These are phyloP conservation scores for Bergia sp. DNA, from an alignment of 92 coral and sea anemone species.

Conservation along the genomic window DNA sequence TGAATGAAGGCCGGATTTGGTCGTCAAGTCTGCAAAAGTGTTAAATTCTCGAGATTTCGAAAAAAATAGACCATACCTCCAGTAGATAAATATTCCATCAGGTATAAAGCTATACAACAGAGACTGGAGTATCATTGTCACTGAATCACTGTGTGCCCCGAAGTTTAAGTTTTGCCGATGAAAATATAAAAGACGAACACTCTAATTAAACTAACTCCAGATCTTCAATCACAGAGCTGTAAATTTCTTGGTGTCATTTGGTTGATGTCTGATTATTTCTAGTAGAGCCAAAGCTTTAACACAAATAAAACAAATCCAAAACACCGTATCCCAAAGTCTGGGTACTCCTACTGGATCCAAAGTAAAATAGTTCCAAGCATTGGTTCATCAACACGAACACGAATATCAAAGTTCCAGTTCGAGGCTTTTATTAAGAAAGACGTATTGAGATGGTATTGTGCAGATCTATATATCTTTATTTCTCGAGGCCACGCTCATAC, in stretches of 20 bases:
- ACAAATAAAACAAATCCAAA: neutral
- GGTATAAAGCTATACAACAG: neutral
- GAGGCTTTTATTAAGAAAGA: neutral
- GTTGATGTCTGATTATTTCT: neutral
- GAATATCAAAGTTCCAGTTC: neutral
- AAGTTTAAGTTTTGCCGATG: neutral
- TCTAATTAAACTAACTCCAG: neutral
- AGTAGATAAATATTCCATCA: neutral
- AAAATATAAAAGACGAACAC: neutral
- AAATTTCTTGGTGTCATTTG: conserved; percentile 9
- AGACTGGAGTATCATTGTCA: too few relatives aligned
- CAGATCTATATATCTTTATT: neutral
- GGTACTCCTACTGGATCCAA: neutral
- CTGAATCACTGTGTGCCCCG: neutral
- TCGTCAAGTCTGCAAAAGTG: neutral
- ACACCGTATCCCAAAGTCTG: neutral
- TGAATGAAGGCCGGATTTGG: neutral
- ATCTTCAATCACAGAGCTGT: neutral
- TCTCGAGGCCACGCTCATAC: neutral
- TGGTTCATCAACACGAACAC: neutral
- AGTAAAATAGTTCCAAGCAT: neutral
- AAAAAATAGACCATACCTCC: conserved; percentile 7
- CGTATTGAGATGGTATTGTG: neutral
- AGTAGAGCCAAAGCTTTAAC: neutral
- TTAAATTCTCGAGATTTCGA: neutral